A percentile compares a stretch with the other conserved stretches of the same genome.
These are phyloP conservation scores for Bufo bufo DNA, from an alignment of 2,113 vertebrate species.

Conservation along the genomic window DNA sequence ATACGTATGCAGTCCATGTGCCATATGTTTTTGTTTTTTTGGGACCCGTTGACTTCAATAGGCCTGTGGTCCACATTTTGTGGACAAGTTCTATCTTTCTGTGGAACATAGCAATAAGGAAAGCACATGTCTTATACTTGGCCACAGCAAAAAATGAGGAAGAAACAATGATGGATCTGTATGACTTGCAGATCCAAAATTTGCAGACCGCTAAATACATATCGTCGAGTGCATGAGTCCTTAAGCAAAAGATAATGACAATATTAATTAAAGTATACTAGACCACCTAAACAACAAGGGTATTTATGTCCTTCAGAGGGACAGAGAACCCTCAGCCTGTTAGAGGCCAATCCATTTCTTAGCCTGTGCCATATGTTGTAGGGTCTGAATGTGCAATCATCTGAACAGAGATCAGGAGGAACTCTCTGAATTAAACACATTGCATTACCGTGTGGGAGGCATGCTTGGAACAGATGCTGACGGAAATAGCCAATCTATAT, in stretches of 20 bases:
- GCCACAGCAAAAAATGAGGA: too few species aligned
- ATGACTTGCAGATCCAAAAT: too few species aligned
- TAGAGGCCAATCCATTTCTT: conserved; percentile 48
- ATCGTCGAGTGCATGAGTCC: too few species aligned
- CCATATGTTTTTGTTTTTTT: too few species aligned
- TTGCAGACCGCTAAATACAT: too few species aligned
- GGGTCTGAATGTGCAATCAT: conserved; percentile 55
- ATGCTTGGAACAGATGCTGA: conserved; percentile 48
- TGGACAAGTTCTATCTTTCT: too few species aligned
- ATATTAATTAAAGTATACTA: not conserved
- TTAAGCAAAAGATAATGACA: conserved; percentile 3
- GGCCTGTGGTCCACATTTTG: too few species aligned
- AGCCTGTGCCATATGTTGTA: conserved; percentile 49
- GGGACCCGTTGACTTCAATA: too few species aligned
- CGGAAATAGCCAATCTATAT: conserved; percentile 52
- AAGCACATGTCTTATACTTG: too few species aligned
- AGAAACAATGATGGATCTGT: too few species aligned
- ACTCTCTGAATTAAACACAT: conserved; percentile 49
- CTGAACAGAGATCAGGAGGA: conserved; percentile 47
- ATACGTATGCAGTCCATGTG: too few species aligned
- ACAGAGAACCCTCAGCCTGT: conserved; percentile 31
- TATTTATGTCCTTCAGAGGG: conserved; percentile 11
- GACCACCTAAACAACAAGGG: not conserved
- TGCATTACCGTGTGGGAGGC: conserved; percentile 55
- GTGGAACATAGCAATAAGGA: too few species aligned